These are phyloP conservation scores for Notospermus geniculatus DNA, from an alignment of 1,140 invertebrate species.

Conservation along the genomic window DNA sequence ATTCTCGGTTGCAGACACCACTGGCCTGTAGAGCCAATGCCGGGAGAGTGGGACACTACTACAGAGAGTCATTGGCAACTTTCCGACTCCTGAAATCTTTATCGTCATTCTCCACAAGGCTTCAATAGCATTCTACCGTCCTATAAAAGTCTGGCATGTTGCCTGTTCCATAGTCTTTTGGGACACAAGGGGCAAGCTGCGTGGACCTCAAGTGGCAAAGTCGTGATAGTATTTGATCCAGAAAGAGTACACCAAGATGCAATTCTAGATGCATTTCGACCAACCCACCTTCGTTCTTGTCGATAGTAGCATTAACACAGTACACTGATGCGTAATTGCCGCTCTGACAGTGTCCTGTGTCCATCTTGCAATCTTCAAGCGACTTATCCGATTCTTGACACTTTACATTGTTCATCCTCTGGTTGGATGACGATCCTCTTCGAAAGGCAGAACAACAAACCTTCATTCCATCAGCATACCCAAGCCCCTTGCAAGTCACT, in stretches of 20 bases:
- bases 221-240: too few relatives aligned
- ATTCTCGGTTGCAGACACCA: not conserved
- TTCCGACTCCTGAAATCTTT: not conserved
- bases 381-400: conserved; percentile 27
- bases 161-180: too few relatives aligned
- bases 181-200: too few relatives aligned
- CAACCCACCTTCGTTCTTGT: conserved; percentile 27
- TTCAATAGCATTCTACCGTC: too few relatives aligned
- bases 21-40: not conserved
- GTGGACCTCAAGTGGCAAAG: too few relatives aligned
- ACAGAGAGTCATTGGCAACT: not conserved
- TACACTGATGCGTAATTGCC: conserved; percentile 34
- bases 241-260: too few relatives aligned
- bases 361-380: conserved; percentile 26
- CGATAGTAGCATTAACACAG: conserved; percentile 29
- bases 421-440: conserved; percentile 8
- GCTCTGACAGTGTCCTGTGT: conserved; percentile 22
- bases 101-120: too few relatives aligned
- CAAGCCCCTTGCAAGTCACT: conserved; percentile 32
- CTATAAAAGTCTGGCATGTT: too few relatives aligned
- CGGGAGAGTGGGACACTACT: not conserved
- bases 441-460: conserved; percentile 36
- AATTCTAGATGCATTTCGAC: too few relatives aligned
- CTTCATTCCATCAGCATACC: conserved; percentile 31
- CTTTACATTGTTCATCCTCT: conserved; percentile 27